Evolutionary conservation across 2,888 invertebrate species (phyloP), one percentile per base, ranked within the genome.

Genomic region (Hetaerina titia): DNA sequence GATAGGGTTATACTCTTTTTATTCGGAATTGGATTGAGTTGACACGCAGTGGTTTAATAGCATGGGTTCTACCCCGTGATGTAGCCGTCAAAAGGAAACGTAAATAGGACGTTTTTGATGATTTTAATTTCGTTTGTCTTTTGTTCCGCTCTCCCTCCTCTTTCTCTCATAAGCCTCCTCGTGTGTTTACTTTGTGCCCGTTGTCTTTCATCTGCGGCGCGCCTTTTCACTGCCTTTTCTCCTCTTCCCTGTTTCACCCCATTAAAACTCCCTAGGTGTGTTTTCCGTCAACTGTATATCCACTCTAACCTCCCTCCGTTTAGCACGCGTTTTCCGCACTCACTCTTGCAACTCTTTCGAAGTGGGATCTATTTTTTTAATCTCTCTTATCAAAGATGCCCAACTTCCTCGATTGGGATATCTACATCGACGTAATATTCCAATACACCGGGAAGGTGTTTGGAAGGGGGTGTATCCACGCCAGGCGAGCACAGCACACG

Each of bases 121-220:
- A 92, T 92, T 92, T 92, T 92, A 92, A 92, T 92, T 92, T 69
- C 92, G 92, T 92, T 92, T 92, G 92, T 69, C 69, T 92, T 92
- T 92, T 56, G 69, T 92, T n/a, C 69, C 92, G 69, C 81, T 31
- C 56, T 92, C 69, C 69, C 57, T 25, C 56, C n/a, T 60, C 19
- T n/a, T 57, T 9, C 69, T 92, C 56, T 56, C 31, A 64, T n/a
- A 64, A 92, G 74, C 92, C 56, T 63, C 69, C 92, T 69, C 69
- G 92, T 69, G 56, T 92, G 81, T 90, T 69, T 90, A 90, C 90
- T 90, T 69, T 92, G 69, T 92, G 81, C 69, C 69, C 92, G 92
- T 74, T 74, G 22, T 92, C 92, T 92, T 92, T 92, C 92, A 92
- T 92, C 92, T 92, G 69, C 56, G 69, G 92, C 74, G 92, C 56